Conservation (phyloP, 1,140 invertebrate genomes). For the Bathynomus jamesi region DNA sequence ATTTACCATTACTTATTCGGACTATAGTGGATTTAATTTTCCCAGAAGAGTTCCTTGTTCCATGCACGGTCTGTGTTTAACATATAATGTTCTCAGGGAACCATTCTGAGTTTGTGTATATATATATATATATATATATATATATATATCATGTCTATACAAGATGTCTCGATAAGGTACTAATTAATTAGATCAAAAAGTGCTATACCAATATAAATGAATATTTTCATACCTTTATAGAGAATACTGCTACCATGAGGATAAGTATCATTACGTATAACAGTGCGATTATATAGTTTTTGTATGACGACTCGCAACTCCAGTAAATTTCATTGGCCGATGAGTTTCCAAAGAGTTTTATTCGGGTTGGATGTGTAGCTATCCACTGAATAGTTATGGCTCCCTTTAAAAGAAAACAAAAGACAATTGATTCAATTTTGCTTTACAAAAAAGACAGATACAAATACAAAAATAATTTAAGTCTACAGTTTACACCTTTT, state of each 20-base stretch:
- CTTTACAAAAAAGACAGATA: no score
- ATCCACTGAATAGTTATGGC: slow-evolving; percentile 44
- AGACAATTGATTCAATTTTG: no score
- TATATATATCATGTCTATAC: no score
- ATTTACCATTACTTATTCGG: no score
- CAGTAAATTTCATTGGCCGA: not conserved
- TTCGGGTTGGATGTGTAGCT: slow-evolving; percentile 32
- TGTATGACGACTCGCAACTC: slow-evolving; percentile 32
- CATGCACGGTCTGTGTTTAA: no score
- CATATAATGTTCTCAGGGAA: no score
- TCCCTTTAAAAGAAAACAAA: slow-evolving; percentile 37
- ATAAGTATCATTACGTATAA: slow-evolving; percentile 75
- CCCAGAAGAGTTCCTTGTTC: no score
- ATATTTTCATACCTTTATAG: slow-evolving; percentile 56
- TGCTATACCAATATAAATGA: not conserved
- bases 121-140: slow-evolving; percentile 3
- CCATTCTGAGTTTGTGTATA: no score
- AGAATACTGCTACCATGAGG: slow-evolving; percentile 70
- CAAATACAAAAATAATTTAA: no score
- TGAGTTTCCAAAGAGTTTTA: slow-evolving; percentile 19
- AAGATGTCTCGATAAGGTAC: no score
- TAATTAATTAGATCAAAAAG: not conserved
- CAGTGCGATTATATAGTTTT: slow-evolving; percentile 63
- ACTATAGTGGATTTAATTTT: no score
- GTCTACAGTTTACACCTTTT: no score